Conservation (phyloP, 2,888 invertebrate genomes). For the Mystacides longicornis region DNA sequence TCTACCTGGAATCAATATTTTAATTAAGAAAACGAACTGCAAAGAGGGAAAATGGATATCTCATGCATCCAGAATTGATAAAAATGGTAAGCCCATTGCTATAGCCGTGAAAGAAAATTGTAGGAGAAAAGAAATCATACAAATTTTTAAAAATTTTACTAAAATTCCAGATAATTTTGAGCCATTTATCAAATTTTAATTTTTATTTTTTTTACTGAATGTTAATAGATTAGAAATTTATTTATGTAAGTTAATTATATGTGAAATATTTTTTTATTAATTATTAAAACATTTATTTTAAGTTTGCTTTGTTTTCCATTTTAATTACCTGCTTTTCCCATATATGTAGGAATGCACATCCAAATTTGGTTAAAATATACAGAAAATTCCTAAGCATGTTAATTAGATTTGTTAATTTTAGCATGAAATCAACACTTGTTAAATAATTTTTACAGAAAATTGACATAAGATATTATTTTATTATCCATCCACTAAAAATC, state of each 20-base stretch:
- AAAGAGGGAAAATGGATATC: slow-evolving; percentile 42
- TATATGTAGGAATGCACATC: background rate
- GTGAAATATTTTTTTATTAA: background rate
- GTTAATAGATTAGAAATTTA: background rate
- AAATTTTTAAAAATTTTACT: slow-evolving; percentile 9
- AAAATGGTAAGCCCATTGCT: slow-evolving; percentile 31
- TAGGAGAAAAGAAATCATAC: slow-evolving; percentile 35
- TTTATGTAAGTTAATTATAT: background rate
- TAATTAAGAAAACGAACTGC: slow-evolving; percentile 36
- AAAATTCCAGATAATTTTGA: slow-evolving; percentile 21
- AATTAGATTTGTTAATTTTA: too few species aligned
- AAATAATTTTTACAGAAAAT: too few species aligned
- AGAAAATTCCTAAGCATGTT: too few species aligned
- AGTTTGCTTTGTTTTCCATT: background rate
- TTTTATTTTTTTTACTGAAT: background rate
- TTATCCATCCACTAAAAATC: too few species aligned
- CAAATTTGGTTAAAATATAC: too few species aligned
- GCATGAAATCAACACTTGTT: too few species aligned
- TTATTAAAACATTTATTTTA: background rate
- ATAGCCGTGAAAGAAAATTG: slow-evolving; percentile 37
- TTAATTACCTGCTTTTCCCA: background rate
- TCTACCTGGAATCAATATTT: slow-evolving; percentile 33
- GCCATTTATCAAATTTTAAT: slow-evolving; percentile 15
- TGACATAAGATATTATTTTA: too few species aligned
- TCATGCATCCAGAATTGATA: slow-evolving; percentile 37